These are phyloP conservation scores for Sarcophaga subvicina DNA, from an alignment of 2,888 invertebrate species.

Conservation along the genomic window DNA sequence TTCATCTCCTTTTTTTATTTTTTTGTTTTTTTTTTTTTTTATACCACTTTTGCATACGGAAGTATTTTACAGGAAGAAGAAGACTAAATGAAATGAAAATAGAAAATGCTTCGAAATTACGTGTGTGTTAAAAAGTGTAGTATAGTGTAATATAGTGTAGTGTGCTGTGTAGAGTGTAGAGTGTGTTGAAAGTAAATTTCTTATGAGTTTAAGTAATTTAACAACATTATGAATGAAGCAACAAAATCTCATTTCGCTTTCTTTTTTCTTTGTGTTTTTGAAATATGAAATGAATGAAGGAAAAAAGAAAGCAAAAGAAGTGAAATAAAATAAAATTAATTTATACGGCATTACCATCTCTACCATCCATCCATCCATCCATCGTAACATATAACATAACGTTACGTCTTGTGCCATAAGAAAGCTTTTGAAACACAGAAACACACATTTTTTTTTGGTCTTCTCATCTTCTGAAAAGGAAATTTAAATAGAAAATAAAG, in stretches of 20 bases:
- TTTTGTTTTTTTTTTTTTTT: not conserved
- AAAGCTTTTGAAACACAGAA: not conserved
- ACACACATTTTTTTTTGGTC: not conserved
- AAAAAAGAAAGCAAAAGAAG: not conserved
- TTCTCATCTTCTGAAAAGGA: not conserved
- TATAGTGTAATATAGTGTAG: no score
- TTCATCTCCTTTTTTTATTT: not conserved
- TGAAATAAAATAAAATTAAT: constrained; percentile 23
- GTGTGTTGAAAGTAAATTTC: constrained; percentile 40
- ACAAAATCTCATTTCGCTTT: constrained; percentile 33
- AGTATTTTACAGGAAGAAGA: not conserved
- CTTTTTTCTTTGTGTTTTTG: not conserved
- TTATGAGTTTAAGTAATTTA: constrained; percentile 47
- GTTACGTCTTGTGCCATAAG: not conserved
- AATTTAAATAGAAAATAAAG: not conserved
- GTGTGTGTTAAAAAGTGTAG: not conserved
- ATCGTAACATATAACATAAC: not conserved
- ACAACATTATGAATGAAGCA: constrained; percentile 47
- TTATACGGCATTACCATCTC: not conserved
- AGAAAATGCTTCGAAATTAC: not conserved
- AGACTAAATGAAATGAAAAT: not conserved
- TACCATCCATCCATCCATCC: no score
- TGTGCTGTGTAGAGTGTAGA: no score
- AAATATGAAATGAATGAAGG: not conserved
- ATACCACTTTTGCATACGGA: not conserved